These are phyloP conservation scores for Acanthaster planci DNA, from an alignment of 35 echinoderm and acorn worm species.

Conservation along the genomic window DNA sequence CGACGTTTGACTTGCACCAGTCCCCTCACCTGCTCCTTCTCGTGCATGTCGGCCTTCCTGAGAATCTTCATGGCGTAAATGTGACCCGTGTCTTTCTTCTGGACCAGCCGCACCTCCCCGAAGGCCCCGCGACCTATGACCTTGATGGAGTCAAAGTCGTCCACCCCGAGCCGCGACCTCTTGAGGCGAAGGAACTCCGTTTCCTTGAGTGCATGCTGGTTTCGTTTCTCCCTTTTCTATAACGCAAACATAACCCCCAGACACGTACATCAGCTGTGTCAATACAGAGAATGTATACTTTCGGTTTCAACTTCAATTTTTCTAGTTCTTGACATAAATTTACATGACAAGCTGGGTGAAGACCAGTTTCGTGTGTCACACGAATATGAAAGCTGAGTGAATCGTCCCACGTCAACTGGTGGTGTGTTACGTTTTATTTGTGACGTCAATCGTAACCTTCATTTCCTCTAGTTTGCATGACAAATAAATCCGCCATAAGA, in stretches of 20 bases:
- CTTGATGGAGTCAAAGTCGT: constrained; percentile 95
- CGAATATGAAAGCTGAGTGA: too few species aligned
- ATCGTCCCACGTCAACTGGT: too few species aligned
- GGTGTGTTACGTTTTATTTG: too few species aligned
- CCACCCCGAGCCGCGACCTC: constrained; percentile 88
- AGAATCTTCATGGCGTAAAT: constrained; percentile 99
- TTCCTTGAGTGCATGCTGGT: constrained; percentile 94
- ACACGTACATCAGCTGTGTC: too few species aligned
- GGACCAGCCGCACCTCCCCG: constrained; percentile 94
- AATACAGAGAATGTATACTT: too few species aligned
- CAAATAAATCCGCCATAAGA: too few species aligned
- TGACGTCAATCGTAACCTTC: too few species aligned
- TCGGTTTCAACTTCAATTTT: too few species aligned
- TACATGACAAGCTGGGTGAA: too few species aligned
- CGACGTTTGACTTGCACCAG: not conserved
- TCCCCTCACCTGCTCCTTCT: constrained; percentile 87
- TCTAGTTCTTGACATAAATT: too few species aligned
- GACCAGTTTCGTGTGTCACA: too few species aligned
- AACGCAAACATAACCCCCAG: not conserved
- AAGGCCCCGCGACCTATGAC: constrained; percentile 97
- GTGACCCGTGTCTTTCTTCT: constrained; percentile 99
- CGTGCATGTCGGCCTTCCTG: constrained; percentile 96
- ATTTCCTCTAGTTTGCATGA: too few species aligned
- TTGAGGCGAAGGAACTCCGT: constrained; percentile 95
- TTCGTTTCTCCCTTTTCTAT: constrained; percentile 91